Base-by-base conservation (phyloP, 2,113 vertebrate genomes). In the Notothenia rossii region DNA sequence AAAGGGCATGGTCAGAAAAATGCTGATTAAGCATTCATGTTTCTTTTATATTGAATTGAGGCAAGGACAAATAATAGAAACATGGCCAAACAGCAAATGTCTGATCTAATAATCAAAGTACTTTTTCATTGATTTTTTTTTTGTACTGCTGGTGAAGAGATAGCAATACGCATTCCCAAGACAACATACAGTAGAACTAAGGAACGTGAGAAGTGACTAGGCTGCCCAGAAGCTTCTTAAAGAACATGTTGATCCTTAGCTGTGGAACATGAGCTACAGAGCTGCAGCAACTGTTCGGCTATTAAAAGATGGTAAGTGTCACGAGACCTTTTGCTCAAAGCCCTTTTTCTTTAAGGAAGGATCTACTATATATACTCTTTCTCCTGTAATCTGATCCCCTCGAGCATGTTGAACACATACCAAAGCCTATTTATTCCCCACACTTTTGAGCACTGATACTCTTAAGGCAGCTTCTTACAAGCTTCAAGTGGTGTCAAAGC, bases 361-460 rank as follows among this genome's bases (percentile, higher is more conserved):
- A 79, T 61, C 17, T 70, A 62, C 90, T 92, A 90, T 79, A 84
- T 92, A 91, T 92, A 91, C 40, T 67, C 40, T 70, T 77, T 49
- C 45, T 53, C 36, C 79, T 81, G 88, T 87, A 92, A 93, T 71
- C 67, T 72, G 89, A 95, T 72, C 77, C 68, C 12, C 33, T 72
- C 59, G 22, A 49, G 18, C 58, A 43, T 0, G 17, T 36, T 49
- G 60, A 72, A 20, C 77, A 73, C 77, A 75, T 81, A 77, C 89
- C 78, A 85, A 82, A 86, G 82, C 71, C 81, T 88, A 90, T 90
- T 93, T 93, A 90, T 89, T 91, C 71, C 80, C 43, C 59, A 62
- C 72, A 40, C 50, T 20, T 82, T 83, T 56, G 9, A 78, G 67
- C 71, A 68, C 59, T 49, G 17, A 33, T 72, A 72, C 70, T 2